phyloP scores from a whole-genome alignment of 2,113 vertebrate species.

The Nannobrachium achirus region DNA sequence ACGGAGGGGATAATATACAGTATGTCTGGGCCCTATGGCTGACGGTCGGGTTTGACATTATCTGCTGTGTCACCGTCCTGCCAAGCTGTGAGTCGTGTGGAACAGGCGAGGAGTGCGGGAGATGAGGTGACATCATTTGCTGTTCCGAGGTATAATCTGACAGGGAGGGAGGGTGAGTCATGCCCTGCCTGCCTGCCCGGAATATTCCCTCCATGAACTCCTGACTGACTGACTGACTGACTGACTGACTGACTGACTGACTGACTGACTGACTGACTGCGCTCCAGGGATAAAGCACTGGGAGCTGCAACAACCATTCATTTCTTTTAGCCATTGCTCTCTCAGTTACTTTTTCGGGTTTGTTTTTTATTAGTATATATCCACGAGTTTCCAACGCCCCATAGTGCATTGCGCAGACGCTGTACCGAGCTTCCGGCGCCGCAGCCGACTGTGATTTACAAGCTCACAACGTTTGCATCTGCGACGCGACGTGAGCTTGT shows the following conservation, averaged over 20 bases:
- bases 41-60: no score
- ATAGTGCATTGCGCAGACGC: no score
- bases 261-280: background rate
- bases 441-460: no score
- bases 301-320: no score
- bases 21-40: background rate
- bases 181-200: background rate
- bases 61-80: background rate
- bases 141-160: background rate
- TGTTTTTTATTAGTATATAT: no score
- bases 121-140: background rate
- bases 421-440: no score
- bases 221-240: background rate
- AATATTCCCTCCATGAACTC: background rate
- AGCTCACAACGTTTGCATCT: no score
- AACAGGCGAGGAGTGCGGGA: background rate
- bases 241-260: background rate
- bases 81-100: background rate
- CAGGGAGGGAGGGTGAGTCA: slow-evolving; percentile 1
- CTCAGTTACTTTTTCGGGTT: background rate
- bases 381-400: no score
- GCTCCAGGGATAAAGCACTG: background rate
- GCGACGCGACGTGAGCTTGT: no score
- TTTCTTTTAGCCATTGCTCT: background rate
- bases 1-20: no score